A percentile compares a stretch with the other conserved stretches of the same genome.
Conservation (phyloP, 2,797 vertebrate genomes). For the Amblyraja radiata region DNA sequence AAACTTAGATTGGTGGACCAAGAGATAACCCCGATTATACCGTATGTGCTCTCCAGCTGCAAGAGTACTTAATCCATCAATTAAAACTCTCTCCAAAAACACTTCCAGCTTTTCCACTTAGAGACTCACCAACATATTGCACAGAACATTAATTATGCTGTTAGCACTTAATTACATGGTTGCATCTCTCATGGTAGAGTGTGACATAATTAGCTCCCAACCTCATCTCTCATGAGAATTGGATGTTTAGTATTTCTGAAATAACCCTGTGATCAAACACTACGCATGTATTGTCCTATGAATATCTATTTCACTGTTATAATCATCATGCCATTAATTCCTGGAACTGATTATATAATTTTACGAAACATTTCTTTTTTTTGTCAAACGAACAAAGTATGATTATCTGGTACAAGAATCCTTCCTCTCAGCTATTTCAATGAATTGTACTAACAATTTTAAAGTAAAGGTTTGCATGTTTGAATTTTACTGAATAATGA, state of each 20-base stretch:
- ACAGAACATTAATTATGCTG: slow-evolving; percentile 29
- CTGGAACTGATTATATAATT: slow-evolving; percentile 7
- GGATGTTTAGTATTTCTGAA: slow-evolving; percentile 27
- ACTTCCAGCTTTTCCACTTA: slow-evolving; percentile 19
- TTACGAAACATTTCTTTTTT: slow-evolving; percentile 8
- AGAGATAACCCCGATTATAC: not conserved
- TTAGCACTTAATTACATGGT: slow-evolving; percentile 33
- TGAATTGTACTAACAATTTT: not conserved
- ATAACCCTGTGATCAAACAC: slow-evolving; percentile 29
- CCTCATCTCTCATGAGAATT: slow-evolving; percentile 22
- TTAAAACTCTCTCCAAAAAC: slow-evolving; percentile 25
- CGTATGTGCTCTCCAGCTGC: not conserved
- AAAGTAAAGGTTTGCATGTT: not conserved
- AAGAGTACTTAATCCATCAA: slow-evolving; percentile 22
- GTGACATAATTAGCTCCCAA: slow-evolving; percentile 26
- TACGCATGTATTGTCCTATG: not conserved
- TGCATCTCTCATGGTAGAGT: slow-evolving; percentile 26
- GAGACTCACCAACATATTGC: slow-evolving; percentile 31
- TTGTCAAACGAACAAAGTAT: slow-evolving; percentile 11
- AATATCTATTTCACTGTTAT: slow-evolving; percentile 26
- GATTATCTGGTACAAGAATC: not conserved
- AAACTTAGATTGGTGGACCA: not conserved
- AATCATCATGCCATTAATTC: slow-evolving; percentile 18
- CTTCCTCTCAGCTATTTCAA: slow-evolving; percentile 8
- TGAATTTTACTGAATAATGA: not conserved